Evolutionary conservation across 2,797 vertebrate species (phyloP).

Genomic region (Mycteria americana): DNA sequence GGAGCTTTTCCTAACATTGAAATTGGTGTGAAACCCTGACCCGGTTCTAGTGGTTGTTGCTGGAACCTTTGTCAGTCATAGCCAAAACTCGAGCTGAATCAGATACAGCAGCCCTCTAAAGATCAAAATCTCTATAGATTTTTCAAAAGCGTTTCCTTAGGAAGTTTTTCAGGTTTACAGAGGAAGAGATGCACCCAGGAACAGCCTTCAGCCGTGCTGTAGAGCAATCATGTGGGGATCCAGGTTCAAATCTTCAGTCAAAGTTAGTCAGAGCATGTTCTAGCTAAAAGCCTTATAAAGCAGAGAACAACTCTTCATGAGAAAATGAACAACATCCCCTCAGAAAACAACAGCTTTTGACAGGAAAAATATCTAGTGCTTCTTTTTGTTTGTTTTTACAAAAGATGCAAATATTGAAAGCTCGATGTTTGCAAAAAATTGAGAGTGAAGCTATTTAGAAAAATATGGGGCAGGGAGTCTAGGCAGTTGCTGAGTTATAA

Average conservation of each 20-base stretch:
- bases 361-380: background rate
- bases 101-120: background rate
- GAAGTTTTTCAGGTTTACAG: background rate
- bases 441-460: constrained; percentile 12
- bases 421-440: background rate
- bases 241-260: background rate
- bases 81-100: background rate
- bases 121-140: background rate
- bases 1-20: background rate
- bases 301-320: background rate
- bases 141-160: background rate
- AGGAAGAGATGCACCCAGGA: background rate
- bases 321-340: background rate
- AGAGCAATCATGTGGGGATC: background rate
- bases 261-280: background rate
- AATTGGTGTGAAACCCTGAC: background rate
- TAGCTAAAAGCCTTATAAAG: background rate
- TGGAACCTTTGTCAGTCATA: background rate
- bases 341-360: background rate
- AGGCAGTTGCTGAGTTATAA: constrained; percentile 54
- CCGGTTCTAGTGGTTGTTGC: background rate
- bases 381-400: background rate
- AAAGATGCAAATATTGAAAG: constrained; percentile 10
- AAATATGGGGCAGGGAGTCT: constrained; percentile 27
- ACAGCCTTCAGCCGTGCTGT: background rate